Base-by-base conservation (phyloP, 1,140 invertebrate genomes). In the Ostrea edulis region DNA sequence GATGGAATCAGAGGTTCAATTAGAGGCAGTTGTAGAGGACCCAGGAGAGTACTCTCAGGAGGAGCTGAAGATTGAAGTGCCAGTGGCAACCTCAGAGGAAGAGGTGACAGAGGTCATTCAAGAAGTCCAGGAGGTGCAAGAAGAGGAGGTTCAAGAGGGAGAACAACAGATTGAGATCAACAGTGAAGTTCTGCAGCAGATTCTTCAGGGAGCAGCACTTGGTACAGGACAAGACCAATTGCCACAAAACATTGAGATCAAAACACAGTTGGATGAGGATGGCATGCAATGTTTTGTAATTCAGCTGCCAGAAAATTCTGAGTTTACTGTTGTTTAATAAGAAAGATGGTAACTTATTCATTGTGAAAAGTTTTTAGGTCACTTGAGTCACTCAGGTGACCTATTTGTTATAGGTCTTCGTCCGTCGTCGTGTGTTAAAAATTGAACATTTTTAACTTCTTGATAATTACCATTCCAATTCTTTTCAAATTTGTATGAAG, bases 321-420 rank as follows among this genome's bases (percentile, higher is more conserved):
- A 53, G 82, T 83, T 83, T 35, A 83, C 82, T 83, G 82, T 83
- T 52, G 82, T 83, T 7, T 83, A 83, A 83, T 77, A 29, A 35
- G 14, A 17, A 14, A 77, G 22, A 14, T 77, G 5, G 2, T 29
- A 29, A 77, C 29, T 35, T 77, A 77, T 77, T 77, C 29, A 77
- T 77, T 22, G 55, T 20, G 14, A 62, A 62, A 14, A 20, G n/a
- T 17, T 62, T n/a, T 62, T 62, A 7, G 17, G n/a, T 20, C 17
- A 17, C n/a, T 44, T 1, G 35, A 44, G 1, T 44, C 35, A 44
- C 35, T 44, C 5, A 5, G 35, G 35, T 44, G 35, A 44, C 35
- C 35, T 44, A 44, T 44, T n/a, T 44, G 35, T 5, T 44, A 44
- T 44, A 1, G 35, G 35, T 44, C 5, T 44, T 44, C 5, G 35